Base-by-base conservation (phyloP, 2,888 invertebrate species). In the Psylliodes chrysocephalus region DNA sequence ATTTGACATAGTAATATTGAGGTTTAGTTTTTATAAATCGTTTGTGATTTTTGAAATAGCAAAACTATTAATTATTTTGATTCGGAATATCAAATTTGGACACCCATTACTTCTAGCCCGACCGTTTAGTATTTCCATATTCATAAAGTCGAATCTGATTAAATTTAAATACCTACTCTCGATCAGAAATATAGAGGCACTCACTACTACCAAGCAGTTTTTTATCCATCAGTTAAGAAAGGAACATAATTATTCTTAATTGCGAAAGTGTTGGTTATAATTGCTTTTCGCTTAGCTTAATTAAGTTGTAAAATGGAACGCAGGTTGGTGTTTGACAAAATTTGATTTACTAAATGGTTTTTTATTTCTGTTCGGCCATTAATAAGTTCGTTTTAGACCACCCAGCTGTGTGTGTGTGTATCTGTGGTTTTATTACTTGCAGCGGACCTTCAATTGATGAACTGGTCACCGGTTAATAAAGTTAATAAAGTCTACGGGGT, bases 341-440 rank as follows among this genome's bases (percentile, higher is more conserved):
- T 40, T 38, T 10, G 54, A 35, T 25, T 54, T 52, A 54, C 40
- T 54, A 54, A 54, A 54, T 35, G 54, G 19, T 54, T 54, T 54
- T 54, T n/a, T n/a, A n/a, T n/a, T 54, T 54, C 22, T 18, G 22
- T 54, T 28, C 8, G 35, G 28, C 38, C 38, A 40, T 54, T 54
- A 54, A 54, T 54, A 54, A 40, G 54, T 42, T 22, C 12, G 38
- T 40, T 54, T 15, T 40, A 40, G 54, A 54, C 54, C 54, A 54
- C 54, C n/a, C 54, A 54, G 22, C 54, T 10, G 54, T 28, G 35
- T 40, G 14, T 17, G 12, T 14, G n/a, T n/a, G n/a, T n/a, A n/a
- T 40, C 40, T 54, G 54, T 25, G 54, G 54, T 54, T 54, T 54
- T 52, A 52, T 19, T 35, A 19, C 33, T 44, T 44, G 35, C 15